Percentiles rank a stretch among this genome's conserved stretches.
Conservation (phyloP, 2,797 vertebrate species). For the Chrysocyon brachyurus region DNA sequence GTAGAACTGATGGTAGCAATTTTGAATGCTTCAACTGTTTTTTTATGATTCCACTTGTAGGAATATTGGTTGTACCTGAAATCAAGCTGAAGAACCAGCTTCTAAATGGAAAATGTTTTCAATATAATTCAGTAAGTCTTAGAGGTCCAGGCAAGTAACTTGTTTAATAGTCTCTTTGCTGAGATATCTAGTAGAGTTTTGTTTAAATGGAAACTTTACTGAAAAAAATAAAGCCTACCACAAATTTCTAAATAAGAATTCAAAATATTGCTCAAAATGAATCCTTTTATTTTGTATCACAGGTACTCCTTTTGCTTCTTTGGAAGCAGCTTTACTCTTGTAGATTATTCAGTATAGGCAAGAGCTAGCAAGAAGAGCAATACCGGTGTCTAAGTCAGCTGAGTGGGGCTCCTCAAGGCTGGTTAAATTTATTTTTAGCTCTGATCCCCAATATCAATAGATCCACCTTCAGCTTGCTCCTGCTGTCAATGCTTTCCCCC, state of each 20-base stretch:
- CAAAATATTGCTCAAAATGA: constrained; percentile 12
- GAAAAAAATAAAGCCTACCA: not conserved
- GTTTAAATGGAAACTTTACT: not conserved
- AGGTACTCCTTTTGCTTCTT: not conserved
- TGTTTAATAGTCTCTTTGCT: constrained; percentile 13
- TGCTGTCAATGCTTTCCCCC: not conserved
- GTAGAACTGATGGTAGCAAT: constrained; percentile 7
- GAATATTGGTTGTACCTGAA: constrained; percentile 16
- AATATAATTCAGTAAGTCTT: not conserved
- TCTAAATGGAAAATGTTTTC: constrained; percentile 14
- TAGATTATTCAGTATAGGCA: not conserved
- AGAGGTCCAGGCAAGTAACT: not conserved
- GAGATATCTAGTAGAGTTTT: not conserved
- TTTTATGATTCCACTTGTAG: not conserved
- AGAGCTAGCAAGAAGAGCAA: not conserved
- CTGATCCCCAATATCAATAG: not conserved
- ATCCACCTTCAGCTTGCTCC: not conserved
- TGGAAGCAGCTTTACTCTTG: not conserved
- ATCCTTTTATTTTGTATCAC: not conserved
- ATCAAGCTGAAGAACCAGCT: not conserved
- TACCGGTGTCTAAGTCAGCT: not conserved
- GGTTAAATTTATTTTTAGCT: not conserved
- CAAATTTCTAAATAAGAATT: not conserved
- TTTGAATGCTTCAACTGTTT: constrained; percentile 21
- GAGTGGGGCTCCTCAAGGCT: not conserved